Evolutionary conservation across 2,888 invertebrate genomes (phyloP).

Genomic region (Agapostemon virescens): DNA sequence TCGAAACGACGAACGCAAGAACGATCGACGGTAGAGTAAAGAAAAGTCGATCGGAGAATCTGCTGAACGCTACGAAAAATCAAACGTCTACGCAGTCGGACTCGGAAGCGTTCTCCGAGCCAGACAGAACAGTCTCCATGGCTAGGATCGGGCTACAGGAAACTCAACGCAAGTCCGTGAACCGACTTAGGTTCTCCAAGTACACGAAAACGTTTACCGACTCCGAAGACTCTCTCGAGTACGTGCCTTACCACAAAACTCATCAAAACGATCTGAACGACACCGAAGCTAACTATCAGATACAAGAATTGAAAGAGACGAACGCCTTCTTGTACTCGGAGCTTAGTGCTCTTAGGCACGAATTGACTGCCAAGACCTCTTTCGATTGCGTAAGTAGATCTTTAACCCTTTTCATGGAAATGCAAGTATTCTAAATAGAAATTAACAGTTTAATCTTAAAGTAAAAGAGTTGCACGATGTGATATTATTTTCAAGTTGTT

Average conservation of each 20-base stretch:
- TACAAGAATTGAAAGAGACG: slow-evolving; percentile 73
- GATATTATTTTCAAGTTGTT: no score
- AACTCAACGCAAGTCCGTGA: slow-evolving; percentile 69
- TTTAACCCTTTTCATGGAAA: neutral
- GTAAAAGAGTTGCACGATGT: no score
- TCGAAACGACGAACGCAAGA: slow-evolving; percentile 25
- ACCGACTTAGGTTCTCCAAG: slow-evolving; percentile 69
- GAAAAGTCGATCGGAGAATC: slow-evolving; percentile 70
- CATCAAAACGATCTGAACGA: slow-evolving; percentile 73
- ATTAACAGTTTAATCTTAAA: neutral
- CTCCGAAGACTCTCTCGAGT: slow-evolving; percentile 77
- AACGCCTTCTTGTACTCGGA: slow-evolving; percentile 72
- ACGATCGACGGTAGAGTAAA: slow-evolving; percentile 57
- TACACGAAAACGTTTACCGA: slow-evolving; percentile 75
- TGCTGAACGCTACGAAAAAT: slow-evolving; percentile 59
- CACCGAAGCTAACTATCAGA: slow-evolving; percentile 67
- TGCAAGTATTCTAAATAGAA: neutral
- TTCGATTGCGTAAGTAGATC: slow-evolving; percentile 67
- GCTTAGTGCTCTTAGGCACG: slow-evolving; percentile 70
- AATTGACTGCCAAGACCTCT: slow-evolving; percentile 64
- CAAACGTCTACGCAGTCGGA: slow-evolving; percentile 82
- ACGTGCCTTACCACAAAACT: slow-evolving; percentile 72
- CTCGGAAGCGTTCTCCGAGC: slow-evolving; percentile 94
- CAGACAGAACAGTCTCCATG: slow-evolving; percentile 90
- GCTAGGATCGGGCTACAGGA: slow-evolving; percentile 88